Evolutionary conservation across 2,888 invertebrate species (phyloP), one percentile per base, ranked within the genome.

Genomic region (Netelia fuscicornis): DNA sequence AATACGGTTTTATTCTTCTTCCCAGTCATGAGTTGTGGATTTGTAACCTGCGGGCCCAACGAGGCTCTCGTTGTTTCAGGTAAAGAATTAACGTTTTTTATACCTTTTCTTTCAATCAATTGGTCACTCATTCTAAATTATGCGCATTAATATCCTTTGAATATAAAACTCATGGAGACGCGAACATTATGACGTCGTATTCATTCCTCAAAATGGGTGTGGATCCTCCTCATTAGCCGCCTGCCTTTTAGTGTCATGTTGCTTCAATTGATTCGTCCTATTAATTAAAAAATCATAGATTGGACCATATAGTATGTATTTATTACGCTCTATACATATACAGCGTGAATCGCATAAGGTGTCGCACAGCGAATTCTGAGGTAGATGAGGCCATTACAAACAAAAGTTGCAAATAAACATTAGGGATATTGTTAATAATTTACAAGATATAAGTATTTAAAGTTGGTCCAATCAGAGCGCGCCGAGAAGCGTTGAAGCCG

Each of bases 31-130:
- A 95, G 96, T 91, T 97, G 97, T 96, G 98, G 98, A 91, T 98
- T 98, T 94, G 98, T 98, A 76, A 98, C 98, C 86, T 98, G 98
- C 93, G 98, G 98, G 67, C 98, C 98, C 42, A 98, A 98, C 93
- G 98, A 98, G 94, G 98, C 98, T 65, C 95, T 98, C 67, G 98
- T 98, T 56, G 98, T 98, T 88, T 98, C 98, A 94, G 98, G 98
- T 98, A 95, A 94, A 79, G 71, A 37, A 71, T 82, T 70, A 2
- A 64, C 20, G 1, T 9, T 3, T 67, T 3, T 58, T 8, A 37
- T 42, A 42, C 10, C 13, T 6, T 9, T 42, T n/a, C 17, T 5
- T 13, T 17, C 10, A n/a, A 2, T 17, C 52, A n/a, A 23, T 48
- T 20, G n/a, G 42, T 44, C 13, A 5, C 20, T 11, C n/a, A 11